Percentiles rank a stretch among this genome's conserved stretches.
Conservation (phyloP, 2,888 invertebrate species). For the Resseliella maxima region DNA sequence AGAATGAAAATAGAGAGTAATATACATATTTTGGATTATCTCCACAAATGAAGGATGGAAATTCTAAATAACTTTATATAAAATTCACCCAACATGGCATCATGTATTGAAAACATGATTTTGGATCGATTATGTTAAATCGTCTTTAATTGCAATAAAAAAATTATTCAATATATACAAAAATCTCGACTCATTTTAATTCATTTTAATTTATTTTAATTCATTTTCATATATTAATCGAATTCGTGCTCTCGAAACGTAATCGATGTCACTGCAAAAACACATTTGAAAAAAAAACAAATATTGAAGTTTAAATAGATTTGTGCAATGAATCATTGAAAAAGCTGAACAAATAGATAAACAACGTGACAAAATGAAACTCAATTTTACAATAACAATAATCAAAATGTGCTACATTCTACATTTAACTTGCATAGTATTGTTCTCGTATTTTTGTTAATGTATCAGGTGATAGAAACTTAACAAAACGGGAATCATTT, state of each 20-base stretch:
- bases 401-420: background rate
- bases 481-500: too few relatives aligned
- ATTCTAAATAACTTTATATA: constrained; percentile 8
- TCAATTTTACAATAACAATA: background rate
- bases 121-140: background rate
- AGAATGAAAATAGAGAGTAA: background rate
- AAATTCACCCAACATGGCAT: too few relatives aligned
- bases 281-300: background rate
- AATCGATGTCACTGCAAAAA: constrained; percentile 52
- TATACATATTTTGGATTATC: too few relatives aligned
- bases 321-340: background rate
- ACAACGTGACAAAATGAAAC: constrained; percentile 17
- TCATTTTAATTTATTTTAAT: background rate
- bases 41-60: background rate
- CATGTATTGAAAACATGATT: too few relatives aligned
- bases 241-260: background rate
- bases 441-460: too few relatives aligned
- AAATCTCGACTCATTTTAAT: background rate
- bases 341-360: constrained; percentile 17
- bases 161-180: background rate
- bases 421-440: too few relatives aligned
- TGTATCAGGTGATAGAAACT: too few relatives aligned
- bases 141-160: background rate
- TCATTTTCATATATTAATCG: background rate
- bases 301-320: constrained; percentile 29